These are phyloP conservation scores for Bubo bubo DNA, from an alignment of 2,113 vertebrate species.

Conservation along the genomic window DNA sequence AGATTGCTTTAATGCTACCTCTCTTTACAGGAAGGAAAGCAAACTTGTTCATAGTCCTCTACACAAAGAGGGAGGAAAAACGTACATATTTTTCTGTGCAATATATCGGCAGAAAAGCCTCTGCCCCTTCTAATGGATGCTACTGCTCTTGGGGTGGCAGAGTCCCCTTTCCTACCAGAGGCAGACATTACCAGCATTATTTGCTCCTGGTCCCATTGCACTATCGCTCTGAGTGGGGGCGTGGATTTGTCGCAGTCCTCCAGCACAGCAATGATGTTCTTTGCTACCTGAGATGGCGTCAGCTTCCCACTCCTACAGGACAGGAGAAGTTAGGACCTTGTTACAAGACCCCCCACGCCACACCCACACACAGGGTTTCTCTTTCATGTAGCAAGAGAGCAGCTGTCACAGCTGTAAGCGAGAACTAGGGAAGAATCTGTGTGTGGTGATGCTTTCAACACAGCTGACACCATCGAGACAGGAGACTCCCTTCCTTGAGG, in stretches of 20 bases:
- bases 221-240: conserved; percentile 40
- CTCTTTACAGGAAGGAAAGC: not conserved
- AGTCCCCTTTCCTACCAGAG: not conserved
- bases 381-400: not conserved
- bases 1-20: not conserved
- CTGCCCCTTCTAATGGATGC: not conserved
- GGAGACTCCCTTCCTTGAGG: not conserved
- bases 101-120: not conserved
- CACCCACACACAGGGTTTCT: not conserved
- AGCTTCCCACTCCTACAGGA: conserved; percentile 58
- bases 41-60: not conserved
- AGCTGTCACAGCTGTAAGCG: not conserved
- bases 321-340: not conserved
- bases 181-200: conserved; percentile 62
- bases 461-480: not conserved
- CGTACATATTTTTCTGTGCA: not conserved
- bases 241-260: conserved; percentile 58
- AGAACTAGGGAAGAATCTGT: not conserved
- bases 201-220: conserved; percentile 61
- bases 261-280: conserved; percentile 61
- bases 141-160: not conserved
- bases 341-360: not conserved
- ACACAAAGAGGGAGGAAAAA: not conserved
- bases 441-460: not conserved
- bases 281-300: conserved; percentile 58